Base-by-base conservation (phyloP, 2,888 invertebrate genomes). In the Biston stratarius region DNA sequence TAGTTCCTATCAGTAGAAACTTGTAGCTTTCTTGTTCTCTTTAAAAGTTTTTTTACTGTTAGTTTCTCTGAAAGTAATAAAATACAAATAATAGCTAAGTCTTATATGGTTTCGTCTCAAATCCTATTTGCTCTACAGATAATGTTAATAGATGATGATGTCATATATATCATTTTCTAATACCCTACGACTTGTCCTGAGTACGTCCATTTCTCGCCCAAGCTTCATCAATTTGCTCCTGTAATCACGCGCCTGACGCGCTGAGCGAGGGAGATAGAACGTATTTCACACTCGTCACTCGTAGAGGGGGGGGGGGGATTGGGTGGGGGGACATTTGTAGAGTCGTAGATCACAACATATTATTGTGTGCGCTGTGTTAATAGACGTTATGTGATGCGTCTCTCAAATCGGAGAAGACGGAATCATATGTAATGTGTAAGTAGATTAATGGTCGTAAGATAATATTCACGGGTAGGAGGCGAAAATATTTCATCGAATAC, bases 181-280 rank as follows among this genome's bases (percentile, higher is more conserved):
- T 33, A 14, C 42, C 55, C 12, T 0, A n/a, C 15, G 8, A 1
- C 6, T 10, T 11, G 12, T 33, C 44, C 65, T 66, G 0, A 51
- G 6, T 61, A 38, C 61, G 49, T 33, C 65, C 51, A 5, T 8
- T 36, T 55, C 44, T 9, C 14, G 61, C 55, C 49, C 47, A 6
- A 44, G 63, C 63, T 68, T 68, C 67, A 68, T 68, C 67, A 68
- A 68, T 68, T 68, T 68, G 67, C 67, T 61, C 48, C 67, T 56
- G 67, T 68, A 68, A 68, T 68, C 67, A 68, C 67, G 67, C 63
- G 45, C 45, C 59, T 63, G 67, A 64, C 67, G 63, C 60, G 47
- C 38, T 38, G 40, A 12, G 34, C 12, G 34, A 51, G 60, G 38
- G n/a, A 40, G 49, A 33, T 10, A 12, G 33, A 49, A 49, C 33